These are phyloP conservation scores for Galeruca laticollis DNA, from an alignment of 2,888 invertebrate genomes.

Conservation along the genomic window DNA sequence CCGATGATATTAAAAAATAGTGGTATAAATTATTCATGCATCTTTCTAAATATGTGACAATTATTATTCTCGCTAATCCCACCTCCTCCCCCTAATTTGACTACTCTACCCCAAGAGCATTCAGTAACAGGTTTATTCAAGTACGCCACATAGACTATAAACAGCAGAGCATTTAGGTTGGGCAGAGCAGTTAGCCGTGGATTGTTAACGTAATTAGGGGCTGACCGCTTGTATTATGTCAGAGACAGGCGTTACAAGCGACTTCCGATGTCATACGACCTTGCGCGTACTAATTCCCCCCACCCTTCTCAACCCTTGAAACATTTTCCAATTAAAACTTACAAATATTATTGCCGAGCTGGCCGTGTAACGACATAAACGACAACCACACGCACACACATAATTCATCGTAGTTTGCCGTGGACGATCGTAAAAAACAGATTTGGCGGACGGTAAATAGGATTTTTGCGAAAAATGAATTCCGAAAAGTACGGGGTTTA, in stretches of 20 bases:
- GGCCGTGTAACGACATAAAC: constrained; percentile 46
- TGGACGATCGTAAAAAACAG: constrained; percentile 42
- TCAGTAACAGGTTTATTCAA: constrained; percentile 14
- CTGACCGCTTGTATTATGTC: constrained; percentile 55
- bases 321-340: constrained; percentile 49
- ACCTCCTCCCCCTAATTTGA: neutral
- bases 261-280: constrained; percentile 58
- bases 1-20: neutral
- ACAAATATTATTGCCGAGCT: constrained; percentile 43
- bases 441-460: constrained; percentile 34
- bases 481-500: constrained; percentile 27
- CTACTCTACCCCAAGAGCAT: constrained; percentile 1
- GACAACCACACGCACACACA: constrained; percentile 46
- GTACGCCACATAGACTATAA: constrained; percentile 45
- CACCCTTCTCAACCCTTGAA: constrained; percentile 24
- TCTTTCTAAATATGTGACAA: neutral
- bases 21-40: neutral
- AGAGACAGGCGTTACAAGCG: constrained; percentile 59
- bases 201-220: constrained; percentile 57
- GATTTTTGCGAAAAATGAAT: constrained; percentile 25
- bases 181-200: constrained; percentile 54
- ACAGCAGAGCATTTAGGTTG: constrained; percentile 49
- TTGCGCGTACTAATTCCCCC: constrained; percentile 45
- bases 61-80: neutral
- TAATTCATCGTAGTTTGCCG: constrained; percentile 41